Evolutionary conservation across 1,140 invertebrate genomes (phyloP).

Genomic region (Drosophila asahinai): DNA sequence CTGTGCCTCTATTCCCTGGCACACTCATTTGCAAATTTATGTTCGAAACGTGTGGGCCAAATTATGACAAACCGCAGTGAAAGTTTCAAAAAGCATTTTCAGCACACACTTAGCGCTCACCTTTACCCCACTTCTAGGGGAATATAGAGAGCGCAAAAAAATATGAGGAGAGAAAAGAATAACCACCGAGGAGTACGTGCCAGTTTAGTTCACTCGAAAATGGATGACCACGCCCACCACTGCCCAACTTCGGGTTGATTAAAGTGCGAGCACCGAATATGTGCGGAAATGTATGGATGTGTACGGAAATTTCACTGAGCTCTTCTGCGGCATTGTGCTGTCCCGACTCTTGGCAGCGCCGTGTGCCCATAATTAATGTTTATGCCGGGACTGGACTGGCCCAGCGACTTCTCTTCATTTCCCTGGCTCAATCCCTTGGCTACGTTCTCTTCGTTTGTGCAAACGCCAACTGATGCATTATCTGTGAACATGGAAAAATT

Average conservation of each 20-base stretch:
- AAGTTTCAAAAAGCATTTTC: conserved; percentile 74
- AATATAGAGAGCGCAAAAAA: neutral
- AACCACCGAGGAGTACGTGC: conserved; percentile 30
- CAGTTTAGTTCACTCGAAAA: conserved; percentile 35
- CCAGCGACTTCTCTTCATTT: conserved; percentile 30
- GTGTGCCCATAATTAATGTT: conserved; percentile 61
- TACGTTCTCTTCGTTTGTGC: neutral
- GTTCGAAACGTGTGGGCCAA: conserved; percentile 66
- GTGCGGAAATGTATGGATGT: conserved; percentile 14
- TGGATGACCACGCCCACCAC: conserved; percentile 40
- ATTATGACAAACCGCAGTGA: conserved; percentile 74
- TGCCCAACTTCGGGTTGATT: conserved; percentile 41
- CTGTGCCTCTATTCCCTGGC: conserved; percentile 30
- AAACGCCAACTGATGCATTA: conserved; percentile 36
- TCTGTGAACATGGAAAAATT: conserved; percentile 5
- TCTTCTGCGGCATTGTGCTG: conserved; percentile 17
- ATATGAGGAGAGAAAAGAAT: conserved; percentile 16
- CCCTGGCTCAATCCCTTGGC: conserved; percentile 3
- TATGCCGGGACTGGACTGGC: conserved; percentile 33
- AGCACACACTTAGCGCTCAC: conserved; percentile 55
- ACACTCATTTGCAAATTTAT: conserved; percentile 60
- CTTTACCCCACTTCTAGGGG: conserved; percentile 16
- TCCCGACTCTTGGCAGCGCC: conserved; percentile 12
- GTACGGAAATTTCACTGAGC: conserved; percentile 19
- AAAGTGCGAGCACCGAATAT: conserved; percentile 33